phyloP scores from a whole-genome alignment of 2,113 vertebrate species.

The Tupaia tana region DNA sequence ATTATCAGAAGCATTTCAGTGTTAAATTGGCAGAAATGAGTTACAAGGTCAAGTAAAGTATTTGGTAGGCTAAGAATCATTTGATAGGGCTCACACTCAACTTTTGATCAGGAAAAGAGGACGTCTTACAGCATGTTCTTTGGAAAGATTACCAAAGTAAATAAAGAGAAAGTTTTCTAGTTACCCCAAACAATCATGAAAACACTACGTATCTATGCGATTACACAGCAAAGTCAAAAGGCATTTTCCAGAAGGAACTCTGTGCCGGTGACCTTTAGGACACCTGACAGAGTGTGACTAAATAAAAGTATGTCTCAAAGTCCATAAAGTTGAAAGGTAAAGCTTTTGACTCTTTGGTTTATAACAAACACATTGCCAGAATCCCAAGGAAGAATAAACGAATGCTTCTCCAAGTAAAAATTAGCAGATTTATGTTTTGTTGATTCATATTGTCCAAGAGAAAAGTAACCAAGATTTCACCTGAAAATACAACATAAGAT shows the following conservation, averaged over 20 bases:
- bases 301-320: neutral
- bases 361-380: neutral
- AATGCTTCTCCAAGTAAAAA: neutral
- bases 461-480: neutral
- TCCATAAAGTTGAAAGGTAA: neutral
- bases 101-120: conserved; percentile 51
- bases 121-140: conserved; percentile 48
- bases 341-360: conserved; percentile 8
- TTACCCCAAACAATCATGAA: conserved; percentile 74
- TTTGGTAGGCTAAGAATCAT: conserved; percentile 39
- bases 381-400: neutral
- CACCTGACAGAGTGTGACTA: conserved; percentile 39
- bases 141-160: conserved; percentile 73
- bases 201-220: conserved; percentile 76
- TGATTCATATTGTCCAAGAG: neutral
- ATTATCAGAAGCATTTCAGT: conserved; percentile 26
- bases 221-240: conserved; percentile 71
- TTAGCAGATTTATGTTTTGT: neutral
- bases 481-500: neutral
- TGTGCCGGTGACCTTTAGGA: conserved; percentile 54
- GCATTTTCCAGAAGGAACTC: conserved; percentile 72
- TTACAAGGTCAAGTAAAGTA: conserved; percentile 53
- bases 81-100: conserved; percentile 32
- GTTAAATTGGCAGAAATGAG: conserved; percentile 34
- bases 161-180: conserved; percentile 71